Base-by-base conservation (phyloP, 1,140 invertebrate species). In the Cyclina sinensis region DNA sequence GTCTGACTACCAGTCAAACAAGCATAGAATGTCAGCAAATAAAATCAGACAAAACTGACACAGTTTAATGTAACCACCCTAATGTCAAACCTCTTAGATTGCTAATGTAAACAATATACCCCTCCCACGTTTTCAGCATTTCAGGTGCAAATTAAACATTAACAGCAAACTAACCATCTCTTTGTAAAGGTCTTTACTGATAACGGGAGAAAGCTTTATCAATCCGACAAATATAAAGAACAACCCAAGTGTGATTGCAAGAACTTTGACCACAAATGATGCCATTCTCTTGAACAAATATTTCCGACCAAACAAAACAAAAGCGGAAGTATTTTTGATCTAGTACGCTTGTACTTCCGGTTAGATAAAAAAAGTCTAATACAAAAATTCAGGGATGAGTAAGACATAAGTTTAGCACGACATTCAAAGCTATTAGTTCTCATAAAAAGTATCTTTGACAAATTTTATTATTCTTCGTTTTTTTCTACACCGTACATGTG, bases 161-260 rank as follows among this genome's bases (percentile, higher is more conserved):
- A 32, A 54, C 32, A 78, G 7, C 30, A 46, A 48, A 74, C 97
- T 97, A 96, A 99, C 99, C 97, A 99, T 97, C 96, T 99, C 98
- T 97, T 98, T 99, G 95, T 99, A 98, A 79, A 99, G 97, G 95
- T 99, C 98, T 96, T 98, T 98, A 93, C 98, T 99, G 84, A 99
- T 97, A 90, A 97, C 97, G 88, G 98, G 98, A 86, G 98, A 98
- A 76, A 99, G 96, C 96, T 99, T 99, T 92, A 99, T 97, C 30
- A 97, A 97, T 68, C 98, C 98, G 86, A 99, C 98, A 95, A 99
- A 99, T 92, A 99, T 97, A 95, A 99, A 99, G 96, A 99, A 99
- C 90, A 99, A 96, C 78, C 99, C 99, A 91, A 99, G 96, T 43
- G 99, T 97, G 88, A 99, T 96, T 16, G 98, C 99, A 83, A 99